Conservation (phyloP, 2,797 vertebrate species). For the Aplochiton taeniatus region DNA sequence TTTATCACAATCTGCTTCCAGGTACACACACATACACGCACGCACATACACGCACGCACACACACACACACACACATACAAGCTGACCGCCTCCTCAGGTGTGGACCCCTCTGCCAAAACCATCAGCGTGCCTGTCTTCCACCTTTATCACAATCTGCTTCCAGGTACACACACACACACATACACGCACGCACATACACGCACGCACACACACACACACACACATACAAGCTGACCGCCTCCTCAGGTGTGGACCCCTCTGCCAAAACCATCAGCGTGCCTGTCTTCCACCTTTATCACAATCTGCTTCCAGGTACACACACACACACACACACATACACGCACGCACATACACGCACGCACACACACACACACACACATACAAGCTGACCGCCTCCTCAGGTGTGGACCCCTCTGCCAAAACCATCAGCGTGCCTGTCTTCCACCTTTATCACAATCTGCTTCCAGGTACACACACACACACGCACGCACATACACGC, state of each 20-base stretch:
- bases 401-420: constrained; percentile 86
- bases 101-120: constrained; percentile 91
- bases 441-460: constrained; percentile 98
- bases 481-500: background rate
- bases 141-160: constrained; percentile 95
- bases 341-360: constrained; percentile 16
- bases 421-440: constrained; percentile 97
- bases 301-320: constrained; percentile 90
- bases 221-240: constrained; percentile 82
- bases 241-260: constrained; percentile 87
- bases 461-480: constrained; percentile 81
- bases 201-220: constrained; percentile 1
- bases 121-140: constrained; percentile 97
- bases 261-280: constrained; percentile 95
- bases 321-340: background rate
- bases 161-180: constrained; percentile 75
- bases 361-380: background rate
- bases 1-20: constrained; percentile 95
- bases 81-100: constrained; percentile 85
- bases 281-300: constrained; percentile 97
- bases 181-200: background rate
- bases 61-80: constrained; percentile 64
- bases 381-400: constrained; percentile 88
- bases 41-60: constrained; percentile 6
- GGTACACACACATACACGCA: constrained; percentile 66